phyloP scores from a whole-genome alignment of 1,140 invertebrate species.

The Lordiphosa collinella region DNA sequence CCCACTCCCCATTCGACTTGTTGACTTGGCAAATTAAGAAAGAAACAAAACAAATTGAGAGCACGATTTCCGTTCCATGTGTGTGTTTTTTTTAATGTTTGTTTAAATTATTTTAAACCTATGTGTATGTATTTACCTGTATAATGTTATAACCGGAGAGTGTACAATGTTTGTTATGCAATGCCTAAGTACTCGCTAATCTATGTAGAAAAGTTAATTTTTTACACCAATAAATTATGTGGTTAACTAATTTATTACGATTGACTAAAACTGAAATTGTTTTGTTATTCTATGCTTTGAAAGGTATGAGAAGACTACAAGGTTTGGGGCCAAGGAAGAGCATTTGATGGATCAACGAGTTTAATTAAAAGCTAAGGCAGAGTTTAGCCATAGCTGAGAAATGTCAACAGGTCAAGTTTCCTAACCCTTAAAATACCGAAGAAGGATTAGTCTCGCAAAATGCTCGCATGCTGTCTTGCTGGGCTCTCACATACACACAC shows the following conservation, averaged over 20 bases:
- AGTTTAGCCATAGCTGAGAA: too few species aligned
- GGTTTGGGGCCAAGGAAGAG: too few species aligned
- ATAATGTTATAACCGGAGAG: conserved; percentile 43
- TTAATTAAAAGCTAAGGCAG: too few species aligned
- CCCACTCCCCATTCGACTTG: not conserved
- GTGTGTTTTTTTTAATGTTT: conserved; percentile 36
- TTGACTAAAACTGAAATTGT: conserved; percentile 5
- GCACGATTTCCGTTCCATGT: conserved; percentile 33
- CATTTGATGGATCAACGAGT: too few species aligned
- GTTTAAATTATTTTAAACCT: conserved; percentile 60
- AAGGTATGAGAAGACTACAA: too few species aligned
- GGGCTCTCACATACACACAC: too few species aligned
- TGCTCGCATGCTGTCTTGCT: too few species aligned
- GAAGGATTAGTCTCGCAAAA: too few species aligned
- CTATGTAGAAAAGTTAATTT: conserved; percentile 27
- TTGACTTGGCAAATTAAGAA: conserved; percentile 12
- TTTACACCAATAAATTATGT: conserved; percentile 41
- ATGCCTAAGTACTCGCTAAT: conserved; percentile 63
- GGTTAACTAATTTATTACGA: conserved; percentile 58
- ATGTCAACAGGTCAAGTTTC: too few species aligned
- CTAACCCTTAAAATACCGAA: too few species aligned
- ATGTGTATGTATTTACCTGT: conserved; percentile 31
- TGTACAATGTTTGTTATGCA: conserved; percentile 70
- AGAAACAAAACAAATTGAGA: conserved; percentile 23
- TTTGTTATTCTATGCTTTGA: too few species aligned